phyloP scores from a whole-genome alignment of 2,797 vertebrate species.

The Enteromius anoplus region DNA sequence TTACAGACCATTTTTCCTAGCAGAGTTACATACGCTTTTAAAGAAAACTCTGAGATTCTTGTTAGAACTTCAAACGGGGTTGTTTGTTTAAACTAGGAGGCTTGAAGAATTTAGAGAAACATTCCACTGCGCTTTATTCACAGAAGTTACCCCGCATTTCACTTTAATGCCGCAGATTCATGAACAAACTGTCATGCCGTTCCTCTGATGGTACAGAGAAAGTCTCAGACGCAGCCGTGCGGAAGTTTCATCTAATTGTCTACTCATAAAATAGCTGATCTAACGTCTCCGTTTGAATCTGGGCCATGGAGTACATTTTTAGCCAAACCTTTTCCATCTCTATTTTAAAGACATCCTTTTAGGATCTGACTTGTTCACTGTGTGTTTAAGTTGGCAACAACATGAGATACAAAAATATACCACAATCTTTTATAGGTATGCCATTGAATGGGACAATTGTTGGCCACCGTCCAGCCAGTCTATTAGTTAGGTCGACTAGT shows the following conservation, averaged over 20 bases:
- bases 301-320: conserved; percentile 30
- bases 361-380: conserved; percentile 14
- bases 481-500: neutral
- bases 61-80: conserved; percentile 11
- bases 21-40: neutral
- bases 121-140: conserved; percentile 1
- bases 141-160: conserved; percentile 21
- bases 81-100: conserved; percentile 19
- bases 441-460: neutral
- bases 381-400: neutral
- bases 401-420: neutral
- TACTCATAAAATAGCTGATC: conserved; percentile 34
- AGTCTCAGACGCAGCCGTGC: conserved; percentile 14
- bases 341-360: conserved; percentile 32
- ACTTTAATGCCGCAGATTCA: conserved; percentile 13
- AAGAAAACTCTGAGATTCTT: neutral
- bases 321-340: conserved; percentile 31
- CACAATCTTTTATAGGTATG: neutral
- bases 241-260: conserved; percentile 44
- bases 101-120: conserved; percentile 27
- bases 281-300: conserved; percentile 29
- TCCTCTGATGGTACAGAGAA: conserved; percentile 14
- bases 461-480: neutral
- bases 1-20: neutral
- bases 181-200: conserved; percentile 18